These are phyloP conservation scores for Andrena flavipes DNA, from an alignment of 2,888 invertebrate species.

Conservation along the genomic window DNA sequence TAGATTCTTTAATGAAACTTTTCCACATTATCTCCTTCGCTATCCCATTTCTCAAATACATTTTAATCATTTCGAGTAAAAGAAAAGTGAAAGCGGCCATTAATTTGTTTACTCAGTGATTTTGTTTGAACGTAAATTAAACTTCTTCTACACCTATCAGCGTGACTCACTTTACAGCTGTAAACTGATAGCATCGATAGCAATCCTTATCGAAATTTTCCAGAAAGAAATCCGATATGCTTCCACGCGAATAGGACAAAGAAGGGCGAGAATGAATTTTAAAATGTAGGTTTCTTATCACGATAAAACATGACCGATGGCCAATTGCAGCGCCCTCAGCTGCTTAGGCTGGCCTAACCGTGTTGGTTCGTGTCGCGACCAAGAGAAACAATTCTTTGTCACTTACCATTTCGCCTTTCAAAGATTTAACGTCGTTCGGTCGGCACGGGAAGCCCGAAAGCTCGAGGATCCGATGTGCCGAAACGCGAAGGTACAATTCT, in stretches of 20 bases:
- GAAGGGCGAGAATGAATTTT: neutral
- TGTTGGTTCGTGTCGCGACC: slow-evolving; percentile 65
- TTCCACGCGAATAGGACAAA: neutral
- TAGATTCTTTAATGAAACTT: neutral
- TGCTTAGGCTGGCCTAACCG: slow-evolving; percentile 69
- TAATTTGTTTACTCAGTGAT: neutral
- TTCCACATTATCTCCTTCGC: neutral
- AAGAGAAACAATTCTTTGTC: slow-evolving; percentile 63
- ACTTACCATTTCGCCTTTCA: slow-evolving; percentile 43
- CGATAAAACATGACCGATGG: slow-evolving; percentile 30
- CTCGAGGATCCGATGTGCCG: slow-evolving; percentile 41
- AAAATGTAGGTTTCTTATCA: slow-evolving; percentile 35
- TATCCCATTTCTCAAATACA: neutral
- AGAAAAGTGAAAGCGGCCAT: neutral
- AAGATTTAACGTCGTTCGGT: slow-evolving; percentile 34
- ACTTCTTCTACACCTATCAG: neutral
- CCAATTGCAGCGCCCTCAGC: slow-evolving; percentile 56
- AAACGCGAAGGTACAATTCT: slow-evolving; percentile 52
- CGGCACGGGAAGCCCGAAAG: slow-evolving; percentile 27
- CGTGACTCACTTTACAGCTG: neutral
- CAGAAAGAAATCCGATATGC: neutral
- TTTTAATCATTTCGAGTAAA: neutral
- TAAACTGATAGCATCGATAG: neutral
- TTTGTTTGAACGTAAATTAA: neutral
- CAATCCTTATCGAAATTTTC: neutral